These are phyloP conservation scores for Stegastes partitus DNA, from an alignment of 2,113 vertebrate species.

Conservation along the genomic window DNA sequence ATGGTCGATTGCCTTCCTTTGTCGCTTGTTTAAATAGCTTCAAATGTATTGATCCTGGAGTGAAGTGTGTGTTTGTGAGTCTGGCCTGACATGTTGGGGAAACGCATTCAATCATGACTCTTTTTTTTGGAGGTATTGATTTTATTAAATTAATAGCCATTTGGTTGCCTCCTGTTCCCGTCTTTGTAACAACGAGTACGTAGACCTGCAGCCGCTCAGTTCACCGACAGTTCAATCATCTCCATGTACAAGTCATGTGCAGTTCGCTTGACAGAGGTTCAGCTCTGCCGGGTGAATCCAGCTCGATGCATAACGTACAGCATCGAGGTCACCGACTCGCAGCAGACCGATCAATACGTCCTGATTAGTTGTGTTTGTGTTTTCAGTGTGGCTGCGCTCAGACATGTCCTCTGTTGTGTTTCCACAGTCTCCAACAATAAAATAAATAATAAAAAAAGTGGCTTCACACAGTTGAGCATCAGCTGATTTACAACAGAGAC, in stretches of 20 bases:
- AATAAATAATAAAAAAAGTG: no score
- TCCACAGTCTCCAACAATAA: conserved; percentile 1
- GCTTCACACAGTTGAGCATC: neutral
- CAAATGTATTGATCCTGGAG: neutral
- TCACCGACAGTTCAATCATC: no score
- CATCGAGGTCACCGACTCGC: no score
- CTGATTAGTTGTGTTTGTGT: conserved; percentile 6
- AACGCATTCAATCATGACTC: neutral
- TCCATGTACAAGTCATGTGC: no score
- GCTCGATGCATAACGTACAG: no score
- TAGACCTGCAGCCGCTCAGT: no score
- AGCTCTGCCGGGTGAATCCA: no score
- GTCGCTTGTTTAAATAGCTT: neutral
- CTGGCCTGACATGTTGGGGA: neutral
- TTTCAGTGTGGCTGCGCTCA: neutral
- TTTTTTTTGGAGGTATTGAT: neutral
- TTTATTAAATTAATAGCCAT: neutral
- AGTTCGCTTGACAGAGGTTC: no score
- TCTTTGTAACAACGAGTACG: no score
- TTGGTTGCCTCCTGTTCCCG: neutral
- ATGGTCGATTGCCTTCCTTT: conserved; percentile 1
- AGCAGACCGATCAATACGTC: neutral
- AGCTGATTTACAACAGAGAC: conserved; percentile 11
- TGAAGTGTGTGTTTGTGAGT: neutral
- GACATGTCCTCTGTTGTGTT: neutral